Conservation (phyloP, 2,113 vertebrate genomes). For the Athene noctua region DNA sequence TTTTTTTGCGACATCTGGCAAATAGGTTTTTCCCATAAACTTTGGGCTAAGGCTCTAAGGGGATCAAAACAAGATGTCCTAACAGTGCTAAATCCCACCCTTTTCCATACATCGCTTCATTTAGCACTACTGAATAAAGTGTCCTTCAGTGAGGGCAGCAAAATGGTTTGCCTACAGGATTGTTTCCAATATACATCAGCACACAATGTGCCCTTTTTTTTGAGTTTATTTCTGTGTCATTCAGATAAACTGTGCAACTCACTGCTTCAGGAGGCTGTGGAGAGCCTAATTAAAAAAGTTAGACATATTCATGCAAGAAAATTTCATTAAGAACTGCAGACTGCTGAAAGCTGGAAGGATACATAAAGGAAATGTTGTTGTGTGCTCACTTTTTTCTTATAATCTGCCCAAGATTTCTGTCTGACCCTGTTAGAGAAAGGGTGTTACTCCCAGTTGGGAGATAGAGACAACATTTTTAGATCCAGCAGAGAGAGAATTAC, state of each 20-base stretch:
- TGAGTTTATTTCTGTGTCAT: background rate
- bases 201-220: background rate
- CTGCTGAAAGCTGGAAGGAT: background rate
- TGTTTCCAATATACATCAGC: background rate
- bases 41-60: background rate
- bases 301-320: background rate
- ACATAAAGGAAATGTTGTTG: background rate
- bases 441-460: background rate
- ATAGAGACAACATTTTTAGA: background rate
- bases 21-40: background rate
- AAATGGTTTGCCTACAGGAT: background rate
- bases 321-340: background rate
- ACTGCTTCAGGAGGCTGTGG: background rate
- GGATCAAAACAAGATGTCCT: background rate
- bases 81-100: background rate
- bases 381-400: background rate
- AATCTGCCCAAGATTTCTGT: background rate
- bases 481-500: constrained; percentile 8
- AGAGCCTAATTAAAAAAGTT: background rate
- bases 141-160: background rate
- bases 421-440: background rate
- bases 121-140: background rate
- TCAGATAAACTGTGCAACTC: background rate
- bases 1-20: background rate
- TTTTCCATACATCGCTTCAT: background rate